Percentiles rank a stretch among this genome's conserved stretches.
These are phyloP conservation scores for Aythya baeri DNA, from an alignment of 2,113 vertebrate genomes.

Conservation along the genomic window DNA sequence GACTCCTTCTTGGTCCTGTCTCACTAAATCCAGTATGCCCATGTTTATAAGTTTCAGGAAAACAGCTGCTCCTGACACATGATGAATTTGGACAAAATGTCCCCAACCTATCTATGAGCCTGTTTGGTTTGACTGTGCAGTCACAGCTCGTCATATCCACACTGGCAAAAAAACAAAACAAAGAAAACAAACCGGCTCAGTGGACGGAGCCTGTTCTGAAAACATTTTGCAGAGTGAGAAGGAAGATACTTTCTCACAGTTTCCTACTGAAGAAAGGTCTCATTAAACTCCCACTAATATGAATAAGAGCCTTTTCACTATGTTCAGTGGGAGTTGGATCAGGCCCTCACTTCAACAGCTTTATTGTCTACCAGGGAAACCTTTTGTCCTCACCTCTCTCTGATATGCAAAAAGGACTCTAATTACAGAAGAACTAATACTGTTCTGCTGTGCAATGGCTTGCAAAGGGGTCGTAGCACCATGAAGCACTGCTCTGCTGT, in stretches of 20 bases:
- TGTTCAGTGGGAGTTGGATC: slow-evolving; percentile 21
- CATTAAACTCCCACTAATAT: slow-evolving; percentile 33
- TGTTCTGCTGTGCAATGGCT: background rate
- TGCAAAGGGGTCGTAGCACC: background rate
- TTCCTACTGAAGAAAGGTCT: slow-evolving; percentile 44
- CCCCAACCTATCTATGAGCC: background rate
- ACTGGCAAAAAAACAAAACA: background rate
- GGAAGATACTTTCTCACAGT: slow-evolving; percentile 63
- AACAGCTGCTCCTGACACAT: slow-evolving; percentile 69
- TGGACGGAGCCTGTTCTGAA: slow-evolving; percentile 18
- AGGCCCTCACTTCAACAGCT: slow-evolving; percentile 37
- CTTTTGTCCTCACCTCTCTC: slow-evolving; percentile 45
- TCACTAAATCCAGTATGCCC: slow-evolving; percentile 76
- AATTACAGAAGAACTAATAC: background rate
- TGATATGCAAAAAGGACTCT: slow-evolving; percentile 5
- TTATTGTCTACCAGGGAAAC: slow-evolving; percentile 36
- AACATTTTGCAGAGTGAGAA: slow-evolving; percentile 28
- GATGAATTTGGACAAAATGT: slow-evolving; percentile 49
- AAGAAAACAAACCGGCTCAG: background rate
- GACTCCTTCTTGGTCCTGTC: slow-evolving; percentile 72
- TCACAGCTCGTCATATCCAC: slow-evolving; percentile 12
- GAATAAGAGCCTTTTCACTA: slow-evolving; percentile 45
- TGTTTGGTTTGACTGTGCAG: background rate
- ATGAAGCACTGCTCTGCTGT: background rate
- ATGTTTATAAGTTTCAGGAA: slow-evolving; percentile 73